Percentiles rank a stretch among this genome's conserved stretches.
Evolutionary conservation across 2,797 vertebrate species (phyloP).

Genomic region (Propithecus deckenii): DNA sequence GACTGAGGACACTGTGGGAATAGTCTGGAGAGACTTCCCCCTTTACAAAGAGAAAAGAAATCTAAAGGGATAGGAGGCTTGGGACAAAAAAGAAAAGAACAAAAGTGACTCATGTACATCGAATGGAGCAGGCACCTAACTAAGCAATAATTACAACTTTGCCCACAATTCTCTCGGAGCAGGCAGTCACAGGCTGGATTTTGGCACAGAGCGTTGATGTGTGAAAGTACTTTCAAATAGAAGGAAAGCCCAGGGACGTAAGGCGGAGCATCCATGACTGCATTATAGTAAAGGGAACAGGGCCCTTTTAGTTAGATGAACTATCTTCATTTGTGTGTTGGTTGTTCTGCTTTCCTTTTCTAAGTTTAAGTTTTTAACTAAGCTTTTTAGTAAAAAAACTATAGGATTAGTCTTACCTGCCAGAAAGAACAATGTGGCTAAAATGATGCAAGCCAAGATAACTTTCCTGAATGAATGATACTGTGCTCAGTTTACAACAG

Average conservation of each 20-base stretch:
- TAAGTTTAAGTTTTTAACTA: background rate
- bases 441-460: constrained; percentile 27
- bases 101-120: constrained; percentile 10
- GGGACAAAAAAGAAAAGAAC: constrained; percentile 6
- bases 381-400: background rate
- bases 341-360: background rate
- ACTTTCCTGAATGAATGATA: background rate
- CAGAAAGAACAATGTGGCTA: background rate
- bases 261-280: background rate
- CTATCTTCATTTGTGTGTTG: background rate
- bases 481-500: background rate
- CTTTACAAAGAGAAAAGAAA: constrained; percentile 11
- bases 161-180: background rate
- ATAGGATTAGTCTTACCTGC: constrained; percentile 12
- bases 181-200: constrained; percentile 5
- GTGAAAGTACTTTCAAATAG: constrained; percentile 20
- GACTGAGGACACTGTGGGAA: constrained; percentile 60
- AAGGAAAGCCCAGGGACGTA: background rate
- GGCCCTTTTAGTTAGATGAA: background rate
- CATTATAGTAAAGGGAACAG: background rate
- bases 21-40: background rate
- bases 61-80: constrained; percentile 24
- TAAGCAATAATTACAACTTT: constrained; percentile 48
- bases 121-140: constrained; percentile 38
- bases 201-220: background rate